A percentile compares a stretch with the other conserved stretches of the same genome.
Conservation (phyloP, 2,888 invertebrate genomes). For the Platycheirus albimanus region DNA sequence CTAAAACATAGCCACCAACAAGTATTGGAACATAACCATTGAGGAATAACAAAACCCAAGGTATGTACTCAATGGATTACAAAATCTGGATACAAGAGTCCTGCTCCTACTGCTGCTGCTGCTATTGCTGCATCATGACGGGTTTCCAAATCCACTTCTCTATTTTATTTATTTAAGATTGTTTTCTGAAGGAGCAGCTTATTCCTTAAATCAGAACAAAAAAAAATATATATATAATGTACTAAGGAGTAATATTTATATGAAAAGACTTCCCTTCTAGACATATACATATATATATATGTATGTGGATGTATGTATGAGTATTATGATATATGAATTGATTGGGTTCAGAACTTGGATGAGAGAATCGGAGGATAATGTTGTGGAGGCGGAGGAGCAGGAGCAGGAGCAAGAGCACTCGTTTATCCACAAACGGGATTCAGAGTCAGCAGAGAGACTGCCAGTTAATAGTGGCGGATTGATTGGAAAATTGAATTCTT, state of each 20-base stretch:
- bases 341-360: conserved; percentile 9
- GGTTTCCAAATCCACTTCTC: conserved; percentile 30
- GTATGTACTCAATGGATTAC: conserved; percentile 51
- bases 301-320: too few species aligned
- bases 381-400: background rate
- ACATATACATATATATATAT: too few species aligned
- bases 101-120: too few species aligned
- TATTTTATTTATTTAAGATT: conserved; percentile 69
- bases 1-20: background rate
- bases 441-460: conserved; percentile 35
- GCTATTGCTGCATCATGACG: too few species aligned
- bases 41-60: conserved; percentile 5
- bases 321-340: too few species aligned
- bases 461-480: conserved; percentile 71
- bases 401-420: too few species aligned
- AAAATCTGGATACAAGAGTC: conserved; percentile 50
- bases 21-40: background rate
- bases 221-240: background rate
- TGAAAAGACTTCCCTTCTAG: conserved; percentile 8
- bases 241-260: background rate
- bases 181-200: conserved; percentile 72
- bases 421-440: conserved; percentile 26
- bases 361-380: background rate
- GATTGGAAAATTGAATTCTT: conserved; percentile 74
- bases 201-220: conserved; percentile 58